These are phyloP conservation scores for Malacosoma neustria DNA, from an alignment of 2,888 invertebrate genomes.

Conservation along the genomic window DNA sequence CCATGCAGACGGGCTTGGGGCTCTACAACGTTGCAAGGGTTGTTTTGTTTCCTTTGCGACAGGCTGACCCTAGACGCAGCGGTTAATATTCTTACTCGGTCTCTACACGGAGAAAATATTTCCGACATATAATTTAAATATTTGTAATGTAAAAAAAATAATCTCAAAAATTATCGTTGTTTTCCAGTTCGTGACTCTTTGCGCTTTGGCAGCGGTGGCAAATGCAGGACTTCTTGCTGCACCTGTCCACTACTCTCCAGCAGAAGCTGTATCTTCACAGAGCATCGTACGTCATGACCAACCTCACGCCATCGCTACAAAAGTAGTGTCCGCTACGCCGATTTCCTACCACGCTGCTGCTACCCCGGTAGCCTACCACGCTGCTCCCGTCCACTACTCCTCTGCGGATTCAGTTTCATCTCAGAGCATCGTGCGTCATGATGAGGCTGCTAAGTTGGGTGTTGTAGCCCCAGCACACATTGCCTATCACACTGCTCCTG, in stretches of 20 bases:
- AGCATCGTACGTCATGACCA: slow-evolving; percentile 36
- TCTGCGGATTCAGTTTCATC: neutral
- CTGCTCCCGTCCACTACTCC: slow-evolving; percentile 11
- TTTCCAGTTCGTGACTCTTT: slow-evolving; percentile 26
- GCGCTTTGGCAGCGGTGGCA: slow-evolving; percentile 23
- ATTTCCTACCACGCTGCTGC: slow-evolving; percentile 15
- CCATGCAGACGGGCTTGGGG: neutral
- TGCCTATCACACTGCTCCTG: slow-evolving; percentile 14
- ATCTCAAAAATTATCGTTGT: neutral
- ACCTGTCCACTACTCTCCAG: slow-evolving; percentile 38
- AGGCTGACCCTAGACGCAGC: too few relatives aligned
- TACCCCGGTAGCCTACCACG: slow-evolving; percentile 13
- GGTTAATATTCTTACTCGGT: too few relatives aligned
- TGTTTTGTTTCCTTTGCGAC: neutral
- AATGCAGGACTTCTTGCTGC: slow-evolving; percentile 27
- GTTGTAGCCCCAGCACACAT: neutral
- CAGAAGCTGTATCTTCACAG: slow-evolving; percentile 34
- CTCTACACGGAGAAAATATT: too few relatives aligned
- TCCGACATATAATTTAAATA: neutral
- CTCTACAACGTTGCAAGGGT: neutral
- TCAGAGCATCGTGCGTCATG: slow-evolving; percentile 10
- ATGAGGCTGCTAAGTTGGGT: neutral
- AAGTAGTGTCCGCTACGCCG: slow-evolving; percentile 16
- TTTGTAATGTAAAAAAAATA: neutral
- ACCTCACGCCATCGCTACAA: slow-evolving; percentile 16